A percentile compares a stretch with the other conserved stretches of the same genome.
These are phyloP conservation scores for Goniozus legneri DNA, from an alignment of 1,140 invertebrate genomes.

Conservation along the genomic window DNA sequence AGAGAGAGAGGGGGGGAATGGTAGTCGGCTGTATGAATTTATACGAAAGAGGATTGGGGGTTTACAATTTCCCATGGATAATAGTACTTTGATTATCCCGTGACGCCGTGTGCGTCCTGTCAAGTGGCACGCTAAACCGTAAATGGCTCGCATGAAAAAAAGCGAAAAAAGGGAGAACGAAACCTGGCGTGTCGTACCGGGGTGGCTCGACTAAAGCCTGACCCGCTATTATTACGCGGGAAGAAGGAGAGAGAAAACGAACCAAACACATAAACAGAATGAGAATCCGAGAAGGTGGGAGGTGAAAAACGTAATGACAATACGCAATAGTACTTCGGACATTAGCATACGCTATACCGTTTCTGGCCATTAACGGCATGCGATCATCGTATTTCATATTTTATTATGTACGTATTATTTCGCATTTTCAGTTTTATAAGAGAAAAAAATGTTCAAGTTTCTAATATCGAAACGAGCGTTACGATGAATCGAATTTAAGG, in stretches of 20 bases:
- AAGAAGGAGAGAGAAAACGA: conserved; percentile 1
- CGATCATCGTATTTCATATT: conserved; percentile 5
- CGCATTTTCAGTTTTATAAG: no score
- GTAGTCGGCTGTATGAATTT: conserved; percentile 17
- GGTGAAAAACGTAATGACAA: background rate
- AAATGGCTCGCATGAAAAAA: conserved; percentile 29
- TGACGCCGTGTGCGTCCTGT: conserved; percentile 44
- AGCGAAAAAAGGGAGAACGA: conserved; percentile 9
- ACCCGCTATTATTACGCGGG: no score
- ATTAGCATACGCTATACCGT: conserved; percentile 20
- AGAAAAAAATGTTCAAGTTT: no score
- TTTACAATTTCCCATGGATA: conserved; percentile 53
- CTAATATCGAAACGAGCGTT: no score
- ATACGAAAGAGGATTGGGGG: conserved; percentile 23
- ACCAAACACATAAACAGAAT: background rate
- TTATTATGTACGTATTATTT: no score
- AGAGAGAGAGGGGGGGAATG: conserved; percentile 4
- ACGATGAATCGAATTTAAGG: no score
- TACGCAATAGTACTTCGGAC: background rate
- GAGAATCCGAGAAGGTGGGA: background rate
- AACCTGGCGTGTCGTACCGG: background rate
- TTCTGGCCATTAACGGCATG: background rate
- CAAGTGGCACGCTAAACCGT: conserved; percentile 42
- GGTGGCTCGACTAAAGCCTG: background rate
- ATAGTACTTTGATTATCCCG: conserved; percentile 53